Conservation (phyloP, 1,140 invertebrate genomes). For the Plodia interpunctella region DNA sequence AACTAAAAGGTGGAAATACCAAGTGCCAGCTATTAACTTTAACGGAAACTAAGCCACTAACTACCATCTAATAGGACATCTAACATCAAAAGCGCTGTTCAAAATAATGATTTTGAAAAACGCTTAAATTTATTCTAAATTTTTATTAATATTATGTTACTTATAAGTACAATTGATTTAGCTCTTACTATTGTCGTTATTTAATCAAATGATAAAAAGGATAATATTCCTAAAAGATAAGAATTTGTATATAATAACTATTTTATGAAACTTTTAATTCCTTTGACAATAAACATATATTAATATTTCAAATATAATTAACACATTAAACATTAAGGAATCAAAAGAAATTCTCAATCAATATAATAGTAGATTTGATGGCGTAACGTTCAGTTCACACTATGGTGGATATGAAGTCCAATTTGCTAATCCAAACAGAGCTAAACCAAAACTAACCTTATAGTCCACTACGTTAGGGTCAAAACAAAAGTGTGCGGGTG, state of each 20-base stretch:
- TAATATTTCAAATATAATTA: too few relatives aligned
- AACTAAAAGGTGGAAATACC: conserved; percentile 65
- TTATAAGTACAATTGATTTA: conserved; percentile 22
- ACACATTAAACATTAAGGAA: too few relatives aligned
- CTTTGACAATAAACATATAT: too few relatives aligned
- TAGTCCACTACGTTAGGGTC: conserved; percentile 53
- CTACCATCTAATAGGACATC: conserved; percentile 62
- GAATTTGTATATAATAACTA: too few relatives aligned
- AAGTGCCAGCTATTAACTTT: conserved; percentile 68
- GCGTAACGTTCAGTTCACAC: too few relatives aligned
- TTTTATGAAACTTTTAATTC: too few relatives aligned
- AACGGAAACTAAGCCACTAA: conserved; percentile 62
- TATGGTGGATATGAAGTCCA: too few relatives aligned
- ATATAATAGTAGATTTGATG: conserved; percentile 15
- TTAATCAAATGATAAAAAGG: too few relatives aligned
- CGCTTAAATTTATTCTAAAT: neutral
- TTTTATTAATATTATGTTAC: conserved; percentile 11
- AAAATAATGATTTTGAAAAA: conserved; percentile 3
- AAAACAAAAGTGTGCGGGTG: conserved; percentile 73
- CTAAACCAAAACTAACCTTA: conserved; percentile 62
- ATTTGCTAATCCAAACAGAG: too few relatives aligned
- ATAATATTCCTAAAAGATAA: too few relatives aligned
- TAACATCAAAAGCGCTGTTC: conserved; percentile 37
- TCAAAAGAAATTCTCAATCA: too few relatives aligned
- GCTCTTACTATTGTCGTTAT: conserved; percentile 22